A percentile compares a stretch with the other conserved stretches of the same genome.
Evolutionary conservation across 2,888 invertebrate genomes (phyloP).

Genomic region (Eilema griseolum): DNA sequence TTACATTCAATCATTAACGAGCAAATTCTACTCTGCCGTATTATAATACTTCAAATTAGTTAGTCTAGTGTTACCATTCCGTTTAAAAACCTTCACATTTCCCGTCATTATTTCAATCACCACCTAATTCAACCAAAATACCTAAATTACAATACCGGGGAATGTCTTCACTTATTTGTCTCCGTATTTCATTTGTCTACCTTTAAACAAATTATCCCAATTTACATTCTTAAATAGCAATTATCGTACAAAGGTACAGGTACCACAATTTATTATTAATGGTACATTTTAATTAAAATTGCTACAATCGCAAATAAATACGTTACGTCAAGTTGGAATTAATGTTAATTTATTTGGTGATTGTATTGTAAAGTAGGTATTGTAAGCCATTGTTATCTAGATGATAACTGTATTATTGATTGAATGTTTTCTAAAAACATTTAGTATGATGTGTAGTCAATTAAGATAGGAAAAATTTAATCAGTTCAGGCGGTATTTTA

Average conservation of each 20-base stretch:
- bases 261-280: conserved; percentile 44
- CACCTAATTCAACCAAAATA: conserved; percentile 21
- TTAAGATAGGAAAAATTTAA: no score
- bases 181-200: conserved; percentile 24
- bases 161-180: conserved; percentile 31
- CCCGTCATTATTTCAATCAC: conserved; percentile 15
- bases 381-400: background rate
- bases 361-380: background rate
- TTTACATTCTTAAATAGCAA: conserved; percentile 53
- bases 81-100: background rate
- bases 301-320: conserved; percentile 28
- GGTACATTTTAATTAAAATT: conserved; percentile 47
- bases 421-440: no score
- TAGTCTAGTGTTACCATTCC: background rate
- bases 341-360: conserved; percentile 15
- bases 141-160: conserved; percentile 22
- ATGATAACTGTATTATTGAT: background rate
- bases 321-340: conserved; percentile 18
- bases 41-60: background rate
- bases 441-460: no score
- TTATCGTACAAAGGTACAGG: conserved; percentile 47
- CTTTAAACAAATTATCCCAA: conserved; percentile 49
- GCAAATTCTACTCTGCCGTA: no score
- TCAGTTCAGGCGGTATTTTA: no score
- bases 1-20: no score